Percentiles rank a stretch among this genome's conserved stretches.
Evolutionary conservation across 2,797 vertebrate species (phyloP).

Genomic region (Acanthiza pusilla): DNA sequence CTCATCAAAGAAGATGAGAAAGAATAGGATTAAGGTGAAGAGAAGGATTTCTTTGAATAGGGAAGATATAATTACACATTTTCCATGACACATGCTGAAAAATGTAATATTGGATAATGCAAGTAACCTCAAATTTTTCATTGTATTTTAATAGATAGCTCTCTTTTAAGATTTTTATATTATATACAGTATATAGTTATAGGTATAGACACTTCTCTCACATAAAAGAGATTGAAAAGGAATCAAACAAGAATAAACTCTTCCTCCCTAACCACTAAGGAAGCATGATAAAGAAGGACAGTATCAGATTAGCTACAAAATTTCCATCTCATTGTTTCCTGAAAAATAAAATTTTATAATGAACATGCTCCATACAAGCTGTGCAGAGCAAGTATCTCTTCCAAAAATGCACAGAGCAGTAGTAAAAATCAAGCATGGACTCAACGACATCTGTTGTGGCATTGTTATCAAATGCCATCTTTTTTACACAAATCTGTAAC

Average conservation of each 20-base stretch:
- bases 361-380: constrained; percentile 75
- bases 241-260: constrained; percentile 66
- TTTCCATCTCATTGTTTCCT: constrained; percentile 76
- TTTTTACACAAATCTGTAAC: constrained; percentile 76
- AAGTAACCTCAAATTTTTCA: constrained; percentile 51
- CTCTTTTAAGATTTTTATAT: constrained; percentile 48
- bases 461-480: constrained; percentile 80
- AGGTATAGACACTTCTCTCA: constrained; percentile 23
- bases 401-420: constrained; percentile 77
- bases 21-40: constrained; percentile 63
- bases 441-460: constrained; percentile 77
- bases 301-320: constrained; percentile 70
- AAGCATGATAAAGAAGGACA: constrained; percentile 63
- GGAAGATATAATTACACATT: constrained; percentile 52
- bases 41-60: constrained; percentile 39
- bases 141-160: constrained; percentile 53
- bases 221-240: constrained; percentile 49
- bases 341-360: constrained; percentile 77
- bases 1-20: constrained; percentile 49
- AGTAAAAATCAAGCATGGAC: constrained; percentile 77
- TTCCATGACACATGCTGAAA: constrained; percentile 41
- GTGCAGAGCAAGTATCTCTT: constrained; percentile 69
- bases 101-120: constrained; percentile 57
- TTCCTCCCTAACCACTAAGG: constrained; percentile 60
- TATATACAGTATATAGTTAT: constrained; percentile 1